Evolutionary conservation across 30 jellyfish, hydroid and myxozoan species (phyloP).

Genomic region (Haliclystus octoradiatus): DNA sequence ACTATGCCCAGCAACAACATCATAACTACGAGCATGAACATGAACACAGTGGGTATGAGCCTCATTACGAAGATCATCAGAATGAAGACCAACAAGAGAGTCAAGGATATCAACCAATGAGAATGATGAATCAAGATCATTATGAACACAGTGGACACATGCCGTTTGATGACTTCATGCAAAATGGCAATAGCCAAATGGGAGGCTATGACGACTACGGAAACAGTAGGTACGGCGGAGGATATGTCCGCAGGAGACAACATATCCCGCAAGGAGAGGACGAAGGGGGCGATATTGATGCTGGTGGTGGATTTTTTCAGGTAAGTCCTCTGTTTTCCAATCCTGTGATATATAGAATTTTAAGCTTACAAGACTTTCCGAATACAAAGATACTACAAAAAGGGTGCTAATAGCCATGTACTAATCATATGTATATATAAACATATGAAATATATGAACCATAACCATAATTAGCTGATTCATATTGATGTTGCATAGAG

Average conservation of each 20-base stretch:
- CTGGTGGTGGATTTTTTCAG: slow-evolving; percentile 33
- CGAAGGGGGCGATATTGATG: slow-evolving; percentile 5
- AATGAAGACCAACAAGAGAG: slow-evolving; percentile 20
- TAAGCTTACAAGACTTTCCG: too few relatives aligned
- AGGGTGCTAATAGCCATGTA: too few relatives aligned
- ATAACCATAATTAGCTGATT: too few relatives aligned
- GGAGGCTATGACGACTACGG: background rate
- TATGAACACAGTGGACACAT: background rate
- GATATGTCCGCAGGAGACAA: background rate
- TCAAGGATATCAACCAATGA: background rate
- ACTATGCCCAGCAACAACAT: slow-evolving; percentile 50
- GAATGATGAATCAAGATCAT: background rate
- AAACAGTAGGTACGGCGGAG: background rate
- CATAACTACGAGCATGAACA: slow-evolving; percentile 56
- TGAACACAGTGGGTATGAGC: slow-evolving; percentile 38
- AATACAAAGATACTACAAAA: too few relatives aligned
- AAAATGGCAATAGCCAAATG: too few relatives aligned
- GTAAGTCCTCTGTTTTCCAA: too few relatives aligned
- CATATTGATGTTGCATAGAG: background rate
- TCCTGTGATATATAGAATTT: too few relatives aligned
- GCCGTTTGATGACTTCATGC: background rate
- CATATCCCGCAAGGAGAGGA: slow-evolving; percentile 15
- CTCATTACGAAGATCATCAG: slow-evolving; percentile 32
- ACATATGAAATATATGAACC: too few relatives aligned
- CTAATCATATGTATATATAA: too few relatives aligned